Percentiles rank a stretch among this genome's conserved stretches.
Conservation (phyloP, 2,797 vertebrate species). For the Buphagus erythrorhynchus region DNA sequence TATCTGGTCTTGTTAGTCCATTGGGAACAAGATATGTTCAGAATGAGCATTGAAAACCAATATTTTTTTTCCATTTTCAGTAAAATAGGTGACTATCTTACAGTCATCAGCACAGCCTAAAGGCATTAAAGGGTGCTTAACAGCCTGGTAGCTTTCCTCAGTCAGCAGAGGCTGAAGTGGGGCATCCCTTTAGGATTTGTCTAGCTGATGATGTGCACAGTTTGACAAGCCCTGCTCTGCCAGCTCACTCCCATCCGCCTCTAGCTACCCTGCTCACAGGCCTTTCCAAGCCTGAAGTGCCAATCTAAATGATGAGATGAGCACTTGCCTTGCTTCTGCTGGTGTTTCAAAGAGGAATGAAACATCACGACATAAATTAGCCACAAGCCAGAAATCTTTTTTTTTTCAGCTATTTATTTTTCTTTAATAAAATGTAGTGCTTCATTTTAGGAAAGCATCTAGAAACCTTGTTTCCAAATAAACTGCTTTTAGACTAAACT, state of each 20-base stretch:
- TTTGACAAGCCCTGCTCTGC: background rate
- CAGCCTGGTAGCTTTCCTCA: background rate
- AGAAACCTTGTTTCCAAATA: constrained; percentile 47
- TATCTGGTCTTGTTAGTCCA: background rate
- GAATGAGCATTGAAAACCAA: background rate
- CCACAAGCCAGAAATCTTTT: background rate
- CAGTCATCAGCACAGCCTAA: background rate
- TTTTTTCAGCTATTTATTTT: background rate
- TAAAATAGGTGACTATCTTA: background rate
- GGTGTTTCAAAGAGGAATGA: background rate
- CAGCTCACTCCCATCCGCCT: background rate
- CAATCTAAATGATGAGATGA: background rate
- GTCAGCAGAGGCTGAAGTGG: background rate
- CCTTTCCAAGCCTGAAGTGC: background rate
- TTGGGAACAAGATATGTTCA: background rate
- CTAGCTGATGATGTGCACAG: background rate
- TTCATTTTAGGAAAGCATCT: constrained; percentile 42
- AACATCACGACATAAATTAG: background rate
- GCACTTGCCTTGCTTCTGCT: background rate
- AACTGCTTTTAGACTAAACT: constrained; percentile 27
- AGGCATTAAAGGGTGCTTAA: background rate
- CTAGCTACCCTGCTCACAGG: background rate
- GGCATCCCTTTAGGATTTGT: background rate
- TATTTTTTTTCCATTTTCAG: background rate
- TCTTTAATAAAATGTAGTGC: background rate